These are phyloP conservation scores for Archaeoteleia sp. DNA, from an alignment of 2,888 invertebrate genomes.

Conservation along the genomic window DNA sequence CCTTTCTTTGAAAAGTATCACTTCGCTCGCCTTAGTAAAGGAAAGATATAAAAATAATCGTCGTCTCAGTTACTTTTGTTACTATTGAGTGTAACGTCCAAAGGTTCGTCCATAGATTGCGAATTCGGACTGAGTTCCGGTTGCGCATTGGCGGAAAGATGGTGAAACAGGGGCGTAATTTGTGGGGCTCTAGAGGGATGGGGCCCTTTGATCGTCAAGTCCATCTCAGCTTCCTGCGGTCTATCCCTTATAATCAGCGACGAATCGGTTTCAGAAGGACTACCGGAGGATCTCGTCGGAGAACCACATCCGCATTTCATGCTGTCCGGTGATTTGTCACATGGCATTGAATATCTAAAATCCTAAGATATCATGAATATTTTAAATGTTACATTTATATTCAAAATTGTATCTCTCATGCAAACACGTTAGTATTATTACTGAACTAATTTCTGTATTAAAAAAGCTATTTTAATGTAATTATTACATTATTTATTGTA, in stretches of 20 bases:
- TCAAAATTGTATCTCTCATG: no score
- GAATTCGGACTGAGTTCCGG: slow-evolving; percentile 62
- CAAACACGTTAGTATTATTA: no score
- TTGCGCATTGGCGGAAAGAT: slow-evolving; percentile 58
- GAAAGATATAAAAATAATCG: slow-evolving; percentile 40
- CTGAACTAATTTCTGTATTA: no score
- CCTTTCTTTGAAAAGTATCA: slow-evolving; percentile 19
- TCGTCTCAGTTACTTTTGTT: slow-evolving; percentile 63
- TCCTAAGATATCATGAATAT: no score
- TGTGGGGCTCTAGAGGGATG: slow-evolving; percentile 60
- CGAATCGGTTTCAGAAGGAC: slow-evolving; percentile 55
- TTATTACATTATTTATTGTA: no score
- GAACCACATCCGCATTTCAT: slow-evolving; percentile 69
- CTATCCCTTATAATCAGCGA: slow-evolving; percentile 45
- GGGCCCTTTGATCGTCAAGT: slow-evolving; percentile 69
- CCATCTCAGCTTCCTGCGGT: slow-evolving; percentile 71
- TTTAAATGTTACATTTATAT: no score
- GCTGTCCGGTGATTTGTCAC: slow-evolving; percentile 69
- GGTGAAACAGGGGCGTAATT: slow-evolving; percentile 65
- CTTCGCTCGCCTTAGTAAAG: slow-evolving; percentile 2
- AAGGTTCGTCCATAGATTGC: slow-evolving; percentile 67
- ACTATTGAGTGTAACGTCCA: slow-evolving; percentile 70
- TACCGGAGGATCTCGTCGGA: slow-evolving; percentile 62
- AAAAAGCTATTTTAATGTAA: no score
- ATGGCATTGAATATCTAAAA: slow-evolving; percentile 64